A percentile compares a stretch with the other conserved stretches of the same genome.
Conservation (phyloP, 2,113 vertebrate genomes). For the Promerops cafer region DNA sequence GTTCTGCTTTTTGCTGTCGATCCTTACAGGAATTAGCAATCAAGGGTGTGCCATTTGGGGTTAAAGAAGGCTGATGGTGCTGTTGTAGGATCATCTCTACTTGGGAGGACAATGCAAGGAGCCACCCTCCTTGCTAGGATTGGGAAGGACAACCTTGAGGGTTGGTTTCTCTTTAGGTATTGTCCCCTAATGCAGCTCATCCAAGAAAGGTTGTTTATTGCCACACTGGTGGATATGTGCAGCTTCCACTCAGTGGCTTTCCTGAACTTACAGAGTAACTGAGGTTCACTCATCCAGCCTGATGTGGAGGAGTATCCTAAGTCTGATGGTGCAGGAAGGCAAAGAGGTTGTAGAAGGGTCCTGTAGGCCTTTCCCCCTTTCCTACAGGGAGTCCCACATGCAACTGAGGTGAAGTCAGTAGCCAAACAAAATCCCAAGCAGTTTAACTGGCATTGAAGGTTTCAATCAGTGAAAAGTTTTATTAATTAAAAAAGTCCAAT, state of each 20-base stretch:
- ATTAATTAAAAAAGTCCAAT: background rate
- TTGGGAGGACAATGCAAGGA: background rate
- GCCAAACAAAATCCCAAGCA: background rate
- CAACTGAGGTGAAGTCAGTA: background rate
- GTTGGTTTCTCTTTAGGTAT: background rate
- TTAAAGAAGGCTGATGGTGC: background rate
- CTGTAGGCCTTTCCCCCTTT: background rate
- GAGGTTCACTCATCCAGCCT: background rate
- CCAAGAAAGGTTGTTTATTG: background rate
- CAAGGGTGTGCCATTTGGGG: background rate
- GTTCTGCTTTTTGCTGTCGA: background rate
- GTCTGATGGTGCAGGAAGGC: background rate
- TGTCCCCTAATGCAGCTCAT: background rate
- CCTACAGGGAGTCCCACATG: background rate
- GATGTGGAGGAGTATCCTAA: accelerated
- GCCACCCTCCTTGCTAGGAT: background rate
- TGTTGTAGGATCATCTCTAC: background rate
- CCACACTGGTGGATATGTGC: background rate
- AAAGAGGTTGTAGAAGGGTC: background rate
- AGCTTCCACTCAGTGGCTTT: background rate
- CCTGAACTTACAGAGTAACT: background rate
- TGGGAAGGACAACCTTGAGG: background rate
- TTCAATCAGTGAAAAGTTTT: background rate
- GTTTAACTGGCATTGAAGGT: background rate
- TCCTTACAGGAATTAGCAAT: background rate